These are phyloP conservation scores for Aquatica leii DNA, from an alignment of 2,888 invertebrate species.

Conservation along the genomic window DNA sequence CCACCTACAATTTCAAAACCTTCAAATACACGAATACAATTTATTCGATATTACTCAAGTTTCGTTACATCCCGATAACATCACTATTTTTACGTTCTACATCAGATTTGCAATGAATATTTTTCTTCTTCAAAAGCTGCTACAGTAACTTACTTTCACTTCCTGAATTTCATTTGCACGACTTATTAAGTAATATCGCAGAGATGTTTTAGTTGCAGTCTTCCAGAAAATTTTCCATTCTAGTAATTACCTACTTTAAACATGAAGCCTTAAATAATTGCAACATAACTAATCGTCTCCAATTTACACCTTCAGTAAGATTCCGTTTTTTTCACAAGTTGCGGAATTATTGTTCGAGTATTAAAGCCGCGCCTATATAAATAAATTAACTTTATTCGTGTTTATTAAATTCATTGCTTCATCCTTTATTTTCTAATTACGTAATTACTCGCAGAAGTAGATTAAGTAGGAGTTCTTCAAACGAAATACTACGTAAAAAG, in stretches of 20 bases:
- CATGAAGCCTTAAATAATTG: conserved; percentile 10
- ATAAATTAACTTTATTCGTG: too few species aligned
- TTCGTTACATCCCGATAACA: conserved; percentile 7
- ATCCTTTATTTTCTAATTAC: too few species aligned
- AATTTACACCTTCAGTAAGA: conserved; percentile 2
- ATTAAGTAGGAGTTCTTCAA: too few species aligned
- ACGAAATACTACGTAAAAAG: too few species aligned
- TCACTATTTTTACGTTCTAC: conserved; percentile 4
- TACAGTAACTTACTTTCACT: conserved; percentile 12
- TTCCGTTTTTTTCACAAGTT: too few species aligned
- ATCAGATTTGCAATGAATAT: conserved; percentile 2
- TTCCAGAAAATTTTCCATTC: conserved; percentile 14
- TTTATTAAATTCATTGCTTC: too few species aligned
- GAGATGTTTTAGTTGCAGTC: conserved; percentile 9
- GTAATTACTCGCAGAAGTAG: too few species aligned
- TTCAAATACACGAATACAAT: neutral
- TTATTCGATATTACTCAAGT: neutral
- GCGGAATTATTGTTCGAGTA: too few species aligned
- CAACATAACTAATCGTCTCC: conserved; percentile 3
- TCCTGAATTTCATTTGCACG: conserved; percentile 13
- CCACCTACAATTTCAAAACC: conserved; percentile 2
- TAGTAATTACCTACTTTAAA: conserved; percentile 11
- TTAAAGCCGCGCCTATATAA: too few species aligned
- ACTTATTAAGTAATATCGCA: conserved; percentile 12
- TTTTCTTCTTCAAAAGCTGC: conserved; percentile 10